Base-by-base conservation (phyloP, 2,888 invertebrate genomes). In the Drosophila infuscata region DNA sequence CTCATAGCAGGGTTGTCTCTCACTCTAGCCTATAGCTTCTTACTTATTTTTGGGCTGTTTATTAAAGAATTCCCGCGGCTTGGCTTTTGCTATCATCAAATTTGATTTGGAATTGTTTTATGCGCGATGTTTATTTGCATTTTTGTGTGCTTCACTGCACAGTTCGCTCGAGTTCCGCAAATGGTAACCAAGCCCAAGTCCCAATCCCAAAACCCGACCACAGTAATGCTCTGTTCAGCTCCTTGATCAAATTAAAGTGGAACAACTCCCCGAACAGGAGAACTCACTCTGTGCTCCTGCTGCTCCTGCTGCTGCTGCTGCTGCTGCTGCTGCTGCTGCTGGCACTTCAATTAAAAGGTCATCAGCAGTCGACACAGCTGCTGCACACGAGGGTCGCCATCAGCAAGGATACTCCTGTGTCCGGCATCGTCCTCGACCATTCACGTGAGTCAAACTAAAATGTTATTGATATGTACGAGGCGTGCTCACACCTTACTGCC, bases 281-380 rank as follows among this genome's bases (percentile, higher is more conserved):
- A 53, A 60, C 57, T 54, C 38, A 35, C 68, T 58, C 69, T 76
- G 49, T 52, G 32, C 36, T 36, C 25, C 3, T 35, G 53, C 17
- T 35, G 15, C 36, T 36, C 17, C 25, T n/a, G n/a, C n/a, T n/a
- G n/a, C n/a, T n/a, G n/a, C 3, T 35, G 53, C 17, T 52, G 32
- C 36, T 36, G 17, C 3, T 35, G 53, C 17, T 48, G 29, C 6
- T 25, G 12, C 48, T 51, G 52, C 58, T 67, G 46, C 62, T 80
- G 61, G 58, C 67, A 88, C 88, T 90, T 87, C 91, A 92, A 91
- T 92, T 92, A 91, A 90, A 91, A 90, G 89, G 85, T 82, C 91
- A 92, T 91, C 92, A 92, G 70, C 86, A 88, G 88, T 86, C 85
- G 81, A 78, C 87, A 90, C 88, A 88, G 88, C 82, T 90, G 88